Base-by-base conservation (phyloP, 1,140 invertebrate genomes). In the Calycopis cecrops region DNA sequence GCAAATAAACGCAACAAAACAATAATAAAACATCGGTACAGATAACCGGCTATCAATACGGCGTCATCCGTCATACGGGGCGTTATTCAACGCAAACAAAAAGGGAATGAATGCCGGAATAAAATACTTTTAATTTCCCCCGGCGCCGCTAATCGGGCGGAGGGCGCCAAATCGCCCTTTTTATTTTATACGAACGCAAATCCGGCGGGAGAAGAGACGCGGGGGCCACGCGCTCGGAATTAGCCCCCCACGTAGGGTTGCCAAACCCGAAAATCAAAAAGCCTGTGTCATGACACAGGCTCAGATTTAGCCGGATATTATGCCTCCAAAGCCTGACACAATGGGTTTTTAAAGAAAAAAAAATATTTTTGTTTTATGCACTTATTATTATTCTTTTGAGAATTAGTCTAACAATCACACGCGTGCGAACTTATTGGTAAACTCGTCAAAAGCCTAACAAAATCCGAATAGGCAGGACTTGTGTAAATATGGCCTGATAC, bases 111-210 rank as follows among this genome's bases (percentile, higher is more conserved):
- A 83, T 83, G 79, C 66, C 78, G 67, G 76, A 82, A 83, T 82
- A 84, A 84, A 86, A 84, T 84, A 83, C 80, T 86, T 86, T 86
- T 86, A 86, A 86, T 86, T 86, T 86, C 83, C 83, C 83, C 76
- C 74, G 80, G 78, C 80, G 78, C 75, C 79, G 79, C 80, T 86
- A 86, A 86, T 86, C 80, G 83, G 75, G 67, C 74, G 72, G 81
- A 80, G 79, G 78, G 76, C 76, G 71, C 75, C 79, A 81, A 81
- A 83, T 84, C 83, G 83, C 79, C 83, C 79, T 84, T 86, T 84
- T 85, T 86, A 86, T 84, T 86, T 84, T 78, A 73, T 82, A 83
- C 78, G 77, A 84, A 82, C 78, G 75, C 76, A 86, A 86, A 84
- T 84, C 80, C 80, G 73, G 78, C 79, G 80, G 80, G 79, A 85